Evolutionary conservation across 2,113 vertebrate genomes (phyloP).

Genomic region (Lanius ludovicianus): DNA sequence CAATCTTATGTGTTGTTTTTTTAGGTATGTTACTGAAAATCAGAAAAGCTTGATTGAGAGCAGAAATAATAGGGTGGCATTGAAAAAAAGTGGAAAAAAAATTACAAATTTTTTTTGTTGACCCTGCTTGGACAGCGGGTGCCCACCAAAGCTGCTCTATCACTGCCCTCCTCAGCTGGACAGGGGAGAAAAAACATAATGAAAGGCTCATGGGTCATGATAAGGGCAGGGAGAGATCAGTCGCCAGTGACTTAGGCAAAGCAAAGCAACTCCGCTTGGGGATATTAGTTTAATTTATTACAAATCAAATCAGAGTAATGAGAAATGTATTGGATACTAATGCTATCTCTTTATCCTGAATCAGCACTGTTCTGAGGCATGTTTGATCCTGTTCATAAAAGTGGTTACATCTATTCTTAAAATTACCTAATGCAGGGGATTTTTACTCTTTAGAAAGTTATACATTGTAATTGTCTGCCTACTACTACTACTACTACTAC

Average conservation of each 20-base stretch:
- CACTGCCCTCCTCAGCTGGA: not conserved
- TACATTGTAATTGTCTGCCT: fast-evolving
- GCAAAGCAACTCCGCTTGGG: not conserved
- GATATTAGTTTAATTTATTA: not conserved
- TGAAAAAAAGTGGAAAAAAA: not conserved
- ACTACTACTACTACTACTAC: too few species aligned
- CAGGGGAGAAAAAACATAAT: not conserved
- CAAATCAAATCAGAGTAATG: not conserved
- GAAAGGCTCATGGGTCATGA: not conserved
- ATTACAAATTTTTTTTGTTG: not conserved
- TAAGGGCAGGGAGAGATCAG: not conserved
- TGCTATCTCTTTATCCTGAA: not conserved
- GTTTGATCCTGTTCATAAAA: not conserved
- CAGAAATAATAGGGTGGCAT: not conserved
- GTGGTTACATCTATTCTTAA: not conserved
- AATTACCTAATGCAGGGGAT: not conserved
- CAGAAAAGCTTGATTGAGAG: not conserved
- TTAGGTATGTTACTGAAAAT: not conserved
- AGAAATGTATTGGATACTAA: not conserved
- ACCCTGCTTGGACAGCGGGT: not conserved
- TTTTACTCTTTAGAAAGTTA: not conserved
- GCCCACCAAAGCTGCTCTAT: not conserved
- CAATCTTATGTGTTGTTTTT: not conserved
- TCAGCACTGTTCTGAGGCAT: not conserved
- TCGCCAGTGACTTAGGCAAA: not conserved